phyloP scores from a whole-genome alignment of 2,888 invertebrate species.

The Xestia sexstrigata region DNA sequence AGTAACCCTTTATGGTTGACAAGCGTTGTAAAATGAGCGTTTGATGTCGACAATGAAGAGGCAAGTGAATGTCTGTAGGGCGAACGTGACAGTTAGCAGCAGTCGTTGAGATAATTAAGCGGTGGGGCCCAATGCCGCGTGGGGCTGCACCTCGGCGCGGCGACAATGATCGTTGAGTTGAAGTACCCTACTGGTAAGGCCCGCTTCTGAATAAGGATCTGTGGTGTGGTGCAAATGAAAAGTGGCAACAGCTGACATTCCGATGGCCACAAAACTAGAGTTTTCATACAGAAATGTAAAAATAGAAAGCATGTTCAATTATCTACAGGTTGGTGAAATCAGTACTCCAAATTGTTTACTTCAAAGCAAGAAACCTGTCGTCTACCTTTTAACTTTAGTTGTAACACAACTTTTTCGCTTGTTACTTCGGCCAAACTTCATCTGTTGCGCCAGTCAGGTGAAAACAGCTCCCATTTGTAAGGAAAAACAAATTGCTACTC shows the following conservation, averaged over 20 bases:
- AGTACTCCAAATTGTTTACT: constrained; percentile 6
- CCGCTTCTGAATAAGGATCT: constrained; percentile 74
- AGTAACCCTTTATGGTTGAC: constrained; percentile 70
- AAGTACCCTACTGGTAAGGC: constrained; percentile 79
- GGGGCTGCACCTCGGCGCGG: constrained; percentile 72
- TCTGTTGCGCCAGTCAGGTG: constrained; percentile 86
- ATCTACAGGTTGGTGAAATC: not conserved
- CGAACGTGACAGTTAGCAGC: constrained; percentile 73
- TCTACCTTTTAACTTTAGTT: constrained; percentile 10
- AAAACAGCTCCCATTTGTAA: constrained; percentile 83
- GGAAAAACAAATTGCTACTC: constrained; percentile 85
- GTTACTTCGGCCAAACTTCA: constrained; percentile 76
- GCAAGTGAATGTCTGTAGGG: constrained; percentile 69
- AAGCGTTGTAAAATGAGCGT: constrained; percentile 71
- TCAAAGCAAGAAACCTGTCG: constrained; percentile 4
- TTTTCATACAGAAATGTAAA: not conserved
- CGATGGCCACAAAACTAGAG: not conserved
- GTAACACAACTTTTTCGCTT: constrained; percentile 51
- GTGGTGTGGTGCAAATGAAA: constrained; percentile 67
- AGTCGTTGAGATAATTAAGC: constrained; percentile 81
- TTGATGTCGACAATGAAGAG: constrained; percentile 69
- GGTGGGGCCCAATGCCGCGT: constrained; percentile 69
- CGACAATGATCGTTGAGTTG: constrained; percentile 84
- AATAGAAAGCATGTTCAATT: not conserved
- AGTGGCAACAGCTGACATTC: constrained; percentile 16